phyloP scores from a whole-genome alignment of 2,113 vertebrate genomes.

The Pantherophis guttatus region DNA sequence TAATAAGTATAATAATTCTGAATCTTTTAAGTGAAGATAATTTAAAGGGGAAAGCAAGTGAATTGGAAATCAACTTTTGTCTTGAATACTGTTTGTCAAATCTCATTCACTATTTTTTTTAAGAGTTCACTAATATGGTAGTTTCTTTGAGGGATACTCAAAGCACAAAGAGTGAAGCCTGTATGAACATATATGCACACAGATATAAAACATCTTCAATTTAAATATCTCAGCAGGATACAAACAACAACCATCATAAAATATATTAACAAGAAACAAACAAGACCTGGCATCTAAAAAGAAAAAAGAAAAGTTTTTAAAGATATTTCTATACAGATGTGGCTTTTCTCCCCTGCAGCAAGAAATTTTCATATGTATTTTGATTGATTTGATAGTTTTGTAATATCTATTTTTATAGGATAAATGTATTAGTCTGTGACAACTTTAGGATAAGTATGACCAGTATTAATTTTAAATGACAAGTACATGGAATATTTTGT shows the following conservation, averaged over 20 bases:
- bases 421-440: neutral
- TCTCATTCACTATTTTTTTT: neutral
- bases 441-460: neutral
- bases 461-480: neutral
- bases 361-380: neutral
- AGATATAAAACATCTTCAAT: neutral
- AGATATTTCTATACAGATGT: neutral
- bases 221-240: neutral
- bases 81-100: neutral
- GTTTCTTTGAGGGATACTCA: neutral
- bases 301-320: neutral
- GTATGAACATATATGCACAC: neutral
- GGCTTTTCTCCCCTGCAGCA: neutral
- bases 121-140: neutral
- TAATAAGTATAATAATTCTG: neutral
- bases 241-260: neutral
- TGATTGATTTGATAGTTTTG: neutral
- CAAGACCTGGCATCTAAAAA: neutral
- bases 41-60: neutral
- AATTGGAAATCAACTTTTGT: neutral
- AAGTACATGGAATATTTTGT: neutral
- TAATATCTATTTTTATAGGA: neutral
- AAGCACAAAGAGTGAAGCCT: neutral
- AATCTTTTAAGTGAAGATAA: neutral
- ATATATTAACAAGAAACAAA: neutral